Evolutionary conservation across 2,888 invertebrate species (phyloP).

Genomic region (Eupithecia vulgata): DNA sequence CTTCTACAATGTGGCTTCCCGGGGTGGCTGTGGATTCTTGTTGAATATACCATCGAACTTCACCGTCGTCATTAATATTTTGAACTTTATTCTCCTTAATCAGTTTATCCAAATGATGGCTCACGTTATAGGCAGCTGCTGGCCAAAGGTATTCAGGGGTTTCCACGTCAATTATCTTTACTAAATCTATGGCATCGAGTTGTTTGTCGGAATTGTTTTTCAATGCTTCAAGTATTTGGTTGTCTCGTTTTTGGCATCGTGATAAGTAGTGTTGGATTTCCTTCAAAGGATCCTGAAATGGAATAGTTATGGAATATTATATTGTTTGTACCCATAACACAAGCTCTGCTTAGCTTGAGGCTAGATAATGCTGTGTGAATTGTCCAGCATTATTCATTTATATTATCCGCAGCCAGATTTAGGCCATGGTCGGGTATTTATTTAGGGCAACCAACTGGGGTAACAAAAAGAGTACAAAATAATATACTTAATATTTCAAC

Average conservation of each 20-base stretch:
- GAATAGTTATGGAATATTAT: constrained; percentile 12
- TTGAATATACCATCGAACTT: constrained; percentile 77
- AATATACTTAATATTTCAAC: too few species aligned
- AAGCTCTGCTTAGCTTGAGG: too few species aligned
- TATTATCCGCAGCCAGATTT: background rate
- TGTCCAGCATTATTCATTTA: too few species aligned
- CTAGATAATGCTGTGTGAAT: too few species aligned
- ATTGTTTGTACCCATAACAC: too few species aligned
- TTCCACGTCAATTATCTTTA: constrained; percentile 91
- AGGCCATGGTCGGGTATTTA: too few species aligned
- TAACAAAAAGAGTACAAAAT: too few species aligned
- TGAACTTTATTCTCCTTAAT: constrained; percentile 89
- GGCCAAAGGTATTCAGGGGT: constrained; percentile 89
- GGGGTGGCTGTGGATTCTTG: background rate
- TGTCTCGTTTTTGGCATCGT: constrained; percentile 92
- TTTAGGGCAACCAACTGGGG: too few species aligned
- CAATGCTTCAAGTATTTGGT: constrained; percentile 90
- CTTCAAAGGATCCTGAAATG: constrained; percentile 85
- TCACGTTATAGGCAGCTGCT: constrained; percentile 93
- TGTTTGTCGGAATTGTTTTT: constrained; percentile 74
- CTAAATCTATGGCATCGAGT: constrained; percentile 90
- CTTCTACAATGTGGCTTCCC: background rate
- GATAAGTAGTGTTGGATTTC: constrained; percentile 93
- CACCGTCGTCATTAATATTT: constrained; percentile 65
- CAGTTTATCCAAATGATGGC: constrained; percentile 93